Evolutionary conservation across 2,888 invertebrate genomes (phyloP), one percentile per base, ranked within the genome.

Genomic region (Nymphalis urticae): DNA sequence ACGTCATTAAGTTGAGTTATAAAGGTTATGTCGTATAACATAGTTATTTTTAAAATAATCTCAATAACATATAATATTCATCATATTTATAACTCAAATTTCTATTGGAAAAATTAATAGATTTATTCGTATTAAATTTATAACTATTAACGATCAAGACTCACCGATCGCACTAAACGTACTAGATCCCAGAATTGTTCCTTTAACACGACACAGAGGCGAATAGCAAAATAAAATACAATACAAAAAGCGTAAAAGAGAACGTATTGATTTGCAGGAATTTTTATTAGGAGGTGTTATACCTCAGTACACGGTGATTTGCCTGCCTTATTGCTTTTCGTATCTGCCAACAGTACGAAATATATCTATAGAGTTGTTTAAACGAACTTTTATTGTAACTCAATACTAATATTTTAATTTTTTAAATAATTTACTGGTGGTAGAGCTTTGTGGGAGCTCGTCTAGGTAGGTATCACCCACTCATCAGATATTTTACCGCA

Each of bases 231-330:
- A 90, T 90, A 91, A 89, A 90, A 92, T 90, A 90, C 89, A 88
- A 90, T 89, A 88, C 86, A 89, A 90, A 89, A 90, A 89, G 89
- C 88, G 89, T 89, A 90, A 90, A 92, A 88, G 85, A 88, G 88
- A 89, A 90, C 87, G 87, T 92, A 93, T 92, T 93, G 92, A 93
- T 93, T 92, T 90, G 87, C 83, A 83, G 92, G 93, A 92, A 93
- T 93, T 93, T 93, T 92, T 93, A 93, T 93, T 93, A 92, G 92
- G 86, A 87, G 84, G 84, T 86, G 85, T 86, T 87, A 87, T 88
- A 82, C 82, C 80, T 60, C 66, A 53, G 62, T 62, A 36, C 24
- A 42, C 54, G 56, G 79, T 76, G 80, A 83, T 84, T 82, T 83
- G 85, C 80, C 73, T 80, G 76, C 82, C 85, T 88, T 90, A 90